phyloP scores from a whole-genome alignment of 1,140 invertebrate genomes.

The Hyposmocoma kahamanoa region DNA sequence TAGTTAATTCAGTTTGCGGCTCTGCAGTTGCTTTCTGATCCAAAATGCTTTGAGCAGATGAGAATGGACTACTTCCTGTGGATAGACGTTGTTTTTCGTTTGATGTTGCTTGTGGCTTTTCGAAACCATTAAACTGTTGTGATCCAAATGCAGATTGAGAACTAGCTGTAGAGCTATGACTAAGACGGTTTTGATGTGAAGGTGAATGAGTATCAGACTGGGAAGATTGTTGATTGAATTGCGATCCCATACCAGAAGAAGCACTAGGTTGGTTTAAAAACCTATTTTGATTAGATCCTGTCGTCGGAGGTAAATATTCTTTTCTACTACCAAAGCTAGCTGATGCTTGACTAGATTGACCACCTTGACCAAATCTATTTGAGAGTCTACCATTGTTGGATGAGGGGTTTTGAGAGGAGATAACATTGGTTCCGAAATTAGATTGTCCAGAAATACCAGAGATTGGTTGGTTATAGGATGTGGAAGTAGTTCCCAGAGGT shows the following conservation, averaged over 20 bases:
- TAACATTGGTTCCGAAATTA: not conserved
- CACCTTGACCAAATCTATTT: not conserved
- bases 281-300: not conserved
- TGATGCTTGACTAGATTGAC: slow-evolving; percentile 1
- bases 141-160: slow-evolving; percentile 1
- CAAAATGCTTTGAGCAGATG: not conserved
- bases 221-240: not conserved
- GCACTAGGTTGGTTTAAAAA: not conserved
- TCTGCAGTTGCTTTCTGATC: slow-evolving; percentile 20
- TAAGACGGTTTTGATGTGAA: not conserved
- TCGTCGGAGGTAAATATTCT: slow-evolving; percentile 25
- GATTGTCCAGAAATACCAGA: not conserved
- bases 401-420: not conserved
- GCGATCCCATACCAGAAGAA: not conserved
- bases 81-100: not conserved
- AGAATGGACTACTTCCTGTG: too few relatives aligned
- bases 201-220: not conserved
- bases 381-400: slow-evolving; percentile 1
- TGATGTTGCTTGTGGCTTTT: not conserved
- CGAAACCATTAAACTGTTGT: not conserved
- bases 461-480: too few relatives aligned
- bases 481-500: too few relatives aligned
- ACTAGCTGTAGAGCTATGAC: not conserved
- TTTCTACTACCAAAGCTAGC: not conserved
- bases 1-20: slow-evolving; percentile 29